Conservation (phyloP, 2,797 vertebrate genomes). For the Siniperca scherzeri region DNA sequence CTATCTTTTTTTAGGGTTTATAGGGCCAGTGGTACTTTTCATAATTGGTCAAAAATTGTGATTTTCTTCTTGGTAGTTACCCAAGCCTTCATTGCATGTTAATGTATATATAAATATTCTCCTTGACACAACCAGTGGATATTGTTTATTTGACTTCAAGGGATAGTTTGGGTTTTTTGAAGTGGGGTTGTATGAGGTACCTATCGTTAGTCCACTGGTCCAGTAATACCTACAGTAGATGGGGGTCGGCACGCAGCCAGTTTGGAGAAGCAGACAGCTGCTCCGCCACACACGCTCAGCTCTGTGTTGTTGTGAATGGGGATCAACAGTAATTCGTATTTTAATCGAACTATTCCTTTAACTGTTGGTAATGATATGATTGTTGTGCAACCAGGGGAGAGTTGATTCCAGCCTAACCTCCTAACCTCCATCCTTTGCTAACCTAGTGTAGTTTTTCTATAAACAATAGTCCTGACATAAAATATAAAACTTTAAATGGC, state of each 20-base stretch:
- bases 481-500: neutral
- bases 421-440: neutral
- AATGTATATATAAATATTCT: neutral
- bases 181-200: too few species aligned
- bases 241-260: too few species aligned
- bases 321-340: too few species aligned
- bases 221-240: too few species aligned
- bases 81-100: neutral
- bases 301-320: too few species aligned
- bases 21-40: neutral
- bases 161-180: too few species aligned
- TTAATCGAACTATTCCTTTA: neutral
- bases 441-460: neutral
- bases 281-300: too few species aligned
- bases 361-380: constrained; percentile 9
- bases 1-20: neutral
- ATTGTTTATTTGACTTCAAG: neutral
- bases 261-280: too few species aligned
- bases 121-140: neutral
- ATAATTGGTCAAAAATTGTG: constrained; percentile 6
- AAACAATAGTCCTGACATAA: neutral
- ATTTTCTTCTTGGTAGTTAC: neutral
- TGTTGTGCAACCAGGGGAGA: constrained; percentile 17
- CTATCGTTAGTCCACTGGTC: too few species aligned
- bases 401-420: neutral